Base-by-base conservation (phyloP, 2,113 vertebrate species). In the Typhlomys cinereus region DNA sequence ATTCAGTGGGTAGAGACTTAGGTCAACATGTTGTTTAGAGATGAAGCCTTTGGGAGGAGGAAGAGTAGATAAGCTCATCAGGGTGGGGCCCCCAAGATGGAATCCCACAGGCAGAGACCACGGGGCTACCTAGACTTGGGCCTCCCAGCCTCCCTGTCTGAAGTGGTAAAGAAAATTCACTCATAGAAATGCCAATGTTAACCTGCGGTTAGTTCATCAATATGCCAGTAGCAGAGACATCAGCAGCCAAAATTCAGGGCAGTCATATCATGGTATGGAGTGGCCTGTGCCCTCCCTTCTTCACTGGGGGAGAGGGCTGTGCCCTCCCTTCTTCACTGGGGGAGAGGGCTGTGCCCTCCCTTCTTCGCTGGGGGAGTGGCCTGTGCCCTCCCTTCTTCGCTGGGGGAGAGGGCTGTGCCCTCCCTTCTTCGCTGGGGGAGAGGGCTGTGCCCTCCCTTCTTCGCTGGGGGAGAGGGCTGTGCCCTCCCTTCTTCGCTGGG, bases 281-380 rank as follows among this genome's bases (percentile, higher is more conserved):
- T 7, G 13, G 31, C 20, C 15, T 4, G 11, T 1, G 0, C 2
- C n/a, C 69, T 29, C 36, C 64, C 50, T 73, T 67, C 86, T 31
- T 15, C n/a, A n/a, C n/a, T n/a, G n/a, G n/a, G n/a, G 66, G 82
- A 61, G 54, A 50, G 39, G 11, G 27, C 52, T 11, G 52, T 52
- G 15, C 9, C 52, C 52, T 52, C 52, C 52, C 52, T 52, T 52
- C 52, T 52, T 52, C 10, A 52, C 52, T 52, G 9, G 52, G n/a
- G n/a, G n/a, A n/a, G n/a, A n/a, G 13, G 31, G 17, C 15, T 4
- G 11, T 1, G 0, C 2, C n/a, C 69, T 29, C 36, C 64, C 50
- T 73, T 67, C 86, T 31, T 15, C n/a, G n/a, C n/a, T n/a, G n/a
- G n/a, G n/a, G 66, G 82, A 61, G 54, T 44, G 39, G 11, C 29